phyloP scores from a whole-genome alignment of 2,888 invertebrate genomes.

The Cetonia aurata region DNA sequence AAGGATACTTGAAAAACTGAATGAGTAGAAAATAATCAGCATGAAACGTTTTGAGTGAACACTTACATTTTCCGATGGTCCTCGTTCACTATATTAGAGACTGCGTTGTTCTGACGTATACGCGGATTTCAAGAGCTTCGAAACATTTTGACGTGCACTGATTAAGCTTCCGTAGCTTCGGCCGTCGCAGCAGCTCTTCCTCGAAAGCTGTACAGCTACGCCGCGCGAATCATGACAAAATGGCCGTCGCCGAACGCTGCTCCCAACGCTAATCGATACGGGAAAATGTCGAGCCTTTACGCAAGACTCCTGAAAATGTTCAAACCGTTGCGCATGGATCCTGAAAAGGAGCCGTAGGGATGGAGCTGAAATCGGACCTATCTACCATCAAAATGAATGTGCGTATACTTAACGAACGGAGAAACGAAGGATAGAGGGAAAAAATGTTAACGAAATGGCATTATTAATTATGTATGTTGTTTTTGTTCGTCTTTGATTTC shows the following conservation, averaged over 20 bases:
- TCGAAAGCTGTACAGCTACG: constrained; percentile 22
- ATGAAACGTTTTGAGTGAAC: no score
- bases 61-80: constrained; percentile 29
- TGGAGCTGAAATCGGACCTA: constrained; percentile 31
- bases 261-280: constrained; percentile 64
- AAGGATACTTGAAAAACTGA: no score
- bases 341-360: constrained; percentile 40
- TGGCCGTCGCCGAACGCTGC: constrained; percentile 62
- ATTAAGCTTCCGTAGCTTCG: constrained; percentile 46
- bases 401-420: no score
- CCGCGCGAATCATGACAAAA: constrained; percentile 51
- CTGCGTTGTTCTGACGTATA: constrained; percentile 43
- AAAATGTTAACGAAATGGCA: no score
- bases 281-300: constrained; percentile 54
- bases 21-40: not conserved
- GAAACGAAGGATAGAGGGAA: no score
- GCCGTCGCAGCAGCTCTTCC: constrained; percentile 46
- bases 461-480: no score
- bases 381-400: constrained; percentile 25
- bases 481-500: no score
- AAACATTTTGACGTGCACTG: constrained; percentile 53
- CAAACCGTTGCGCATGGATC: constrained; percentile 49
- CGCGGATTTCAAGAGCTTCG: constrained; percentile 51
- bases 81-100: not conserved
- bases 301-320: constrained; percentile 57